Percentiles rank a stretch among this genome's conserved stretches.
Conservation (phyloP, 2,113 vertebrate genomes). For the Gopherus flavomarginatus region DNA sequence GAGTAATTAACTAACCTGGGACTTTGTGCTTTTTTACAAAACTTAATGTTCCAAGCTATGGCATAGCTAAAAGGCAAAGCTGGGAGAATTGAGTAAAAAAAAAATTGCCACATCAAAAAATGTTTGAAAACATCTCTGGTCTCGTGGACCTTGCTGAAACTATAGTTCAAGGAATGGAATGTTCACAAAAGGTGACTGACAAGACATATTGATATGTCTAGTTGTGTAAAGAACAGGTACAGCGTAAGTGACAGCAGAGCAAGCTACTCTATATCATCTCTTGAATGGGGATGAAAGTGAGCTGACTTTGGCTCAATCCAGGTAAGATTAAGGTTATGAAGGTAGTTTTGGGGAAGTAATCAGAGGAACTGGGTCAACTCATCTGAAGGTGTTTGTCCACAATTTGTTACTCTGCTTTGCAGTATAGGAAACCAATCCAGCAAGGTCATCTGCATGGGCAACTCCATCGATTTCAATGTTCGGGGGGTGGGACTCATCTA, state of each 20-base stretch:
- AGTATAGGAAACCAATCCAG: background rate
- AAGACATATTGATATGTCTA: background rate
- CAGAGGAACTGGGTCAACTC: background rate
- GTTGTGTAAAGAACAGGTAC: background rate
- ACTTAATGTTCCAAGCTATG: slow-evolving; percentile 13
- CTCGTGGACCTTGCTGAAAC: background rate
- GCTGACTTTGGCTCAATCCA: background rate
- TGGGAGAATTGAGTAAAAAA: background rate
- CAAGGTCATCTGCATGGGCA: background rate
- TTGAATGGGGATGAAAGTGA: background rate
- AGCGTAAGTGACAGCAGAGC: background rate
- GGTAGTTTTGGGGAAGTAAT: background rate
- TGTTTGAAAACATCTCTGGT: background rate
- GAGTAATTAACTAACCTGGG: slow-evolving; percentile 51
- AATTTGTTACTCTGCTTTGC: background rate
- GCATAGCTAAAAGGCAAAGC: background rate
- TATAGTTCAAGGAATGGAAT: background rate
- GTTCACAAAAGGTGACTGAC: background rate
- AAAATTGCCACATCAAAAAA: background rate
- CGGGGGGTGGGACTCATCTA: background rate
- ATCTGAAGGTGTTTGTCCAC: background rate
- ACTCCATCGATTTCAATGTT: background rate
- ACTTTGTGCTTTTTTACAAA: slow-evolving; percentile 38
- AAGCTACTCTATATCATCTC: background rate
- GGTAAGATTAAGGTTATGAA: background rate